Base-by-base conservation (phyloP, 1,140 invertebrate genomes). In the Cepaea nemoralis region DNA sequence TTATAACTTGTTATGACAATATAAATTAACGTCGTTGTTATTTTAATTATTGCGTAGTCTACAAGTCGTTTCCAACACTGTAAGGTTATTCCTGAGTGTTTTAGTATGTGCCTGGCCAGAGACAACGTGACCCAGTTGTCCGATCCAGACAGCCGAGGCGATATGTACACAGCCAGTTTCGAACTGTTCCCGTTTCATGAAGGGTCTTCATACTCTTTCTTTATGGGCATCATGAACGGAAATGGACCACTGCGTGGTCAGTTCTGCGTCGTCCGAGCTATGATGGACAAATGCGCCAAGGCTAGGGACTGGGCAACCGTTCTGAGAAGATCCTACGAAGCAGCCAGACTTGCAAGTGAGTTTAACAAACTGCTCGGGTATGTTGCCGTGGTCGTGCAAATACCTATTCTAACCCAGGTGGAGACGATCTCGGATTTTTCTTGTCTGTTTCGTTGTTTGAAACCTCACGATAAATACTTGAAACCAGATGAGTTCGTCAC, bases 181-280 rank as follows among this genome's bases (percentile, higher is more conserved):
- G 82, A 85, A 37, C 55, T 83, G 2, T 83, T 75, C 73, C 80
- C 80, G 31, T 85, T 85, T 71, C n/a, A 76, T 22, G 74, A 76
- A 55, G 42, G 74, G 16, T 6, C 50, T 6, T 31, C 50, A 8
- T 50, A 48, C 31, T 55, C 70, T 14, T 42, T 73, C 35, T 73
- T 39, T 40, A 40, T 59, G 77, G 83, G 84, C 10, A 33, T 85
- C 24, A 66, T 83, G 14, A 83, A 83, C 73, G 84, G 84, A 0
- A 82, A n/a, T 22, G 84, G 84, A 1, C 84, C 84, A 14, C 77
- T 70, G 35, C 66, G 82, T 5, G 84, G 82, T 27, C 22, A 76
- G 22, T 82, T 85, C 39, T 85, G 84, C 45, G 82, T 80, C 33
- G 82, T 83, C 22, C 82, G 83, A 59, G 80, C 82, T 22, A 71